A percentile compares a stretch with the other conserved stretches of the same genome.
phyloP scores from a whole-genome alignment of 2,888 invertebrate genomes.

The Platynereis dumerilii region DNA sequence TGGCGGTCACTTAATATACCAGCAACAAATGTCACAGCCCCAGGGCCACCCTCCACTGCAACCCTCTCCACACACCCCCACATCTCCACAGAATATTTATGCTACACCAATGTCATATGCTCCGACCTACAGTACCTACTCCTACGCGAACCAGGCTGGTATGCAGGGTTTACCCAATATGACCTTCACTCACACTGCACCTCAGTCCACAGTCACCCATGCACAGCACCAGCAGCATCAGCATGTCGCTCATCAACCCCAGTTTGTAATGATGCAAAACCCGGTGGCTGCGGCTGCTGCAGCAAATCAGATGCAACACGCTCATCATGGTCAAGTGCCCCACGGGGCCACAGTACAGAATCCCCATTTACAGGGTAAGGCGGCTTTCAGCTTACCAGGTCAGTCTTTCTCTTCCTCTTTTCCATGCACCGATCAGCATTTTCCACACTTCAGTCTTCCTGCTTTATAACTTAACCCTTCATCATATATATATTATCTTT shows the following conservation, averaged over 20 bases:
- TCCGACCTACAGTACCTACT: constrained; percentile 15
- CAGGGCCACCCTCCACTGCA: constrained; percentile 19
- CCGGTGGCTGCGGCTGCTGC: constrained; percentile 17
- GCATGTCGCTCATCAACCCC: constrained; percentile 13
- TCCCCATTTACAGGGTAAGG: constrained; percentile 23
- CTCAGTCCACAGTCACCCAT: constrained; percentile 21
- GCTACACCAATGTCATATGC: constrained; percentile 13
- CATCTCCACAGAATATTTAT: constrained; percentile 25
- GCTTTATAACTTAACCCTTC: background rate
- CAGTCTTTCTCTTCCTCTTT: no score
- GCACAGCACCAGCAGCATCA: constrained; percentile 25
- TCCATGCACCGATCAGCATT: no score
- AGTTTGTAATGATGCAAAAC: constrained; percentile 24
- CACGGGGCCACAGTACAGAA: constrained; percentile 5
- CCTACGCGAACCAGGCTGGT: constrained; percentile 9
- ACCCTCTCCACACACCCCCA: constrained; percentile 24
- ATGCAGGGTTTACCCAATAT: constrained; percentile 17
- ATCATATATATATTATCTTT: background rate
- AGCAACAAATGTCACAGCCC: constrained; percentile 15
- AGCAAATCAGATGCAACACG: constrained; percentile 19
- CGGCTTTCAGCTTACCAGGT: background rate
- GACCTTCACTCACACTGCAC: constrained; percentile 18
- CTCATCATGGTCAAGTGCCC: background rate
- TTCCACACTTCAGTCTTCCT: constrained; percentile 2
- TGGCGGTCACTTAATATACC: constrained; percentile 10